These are phyloP conservation scores for Rhyzopertha dominica DNA, from an alignment of 1,140 invertebrate genomes.

Conservation along the genomic window DNA sequence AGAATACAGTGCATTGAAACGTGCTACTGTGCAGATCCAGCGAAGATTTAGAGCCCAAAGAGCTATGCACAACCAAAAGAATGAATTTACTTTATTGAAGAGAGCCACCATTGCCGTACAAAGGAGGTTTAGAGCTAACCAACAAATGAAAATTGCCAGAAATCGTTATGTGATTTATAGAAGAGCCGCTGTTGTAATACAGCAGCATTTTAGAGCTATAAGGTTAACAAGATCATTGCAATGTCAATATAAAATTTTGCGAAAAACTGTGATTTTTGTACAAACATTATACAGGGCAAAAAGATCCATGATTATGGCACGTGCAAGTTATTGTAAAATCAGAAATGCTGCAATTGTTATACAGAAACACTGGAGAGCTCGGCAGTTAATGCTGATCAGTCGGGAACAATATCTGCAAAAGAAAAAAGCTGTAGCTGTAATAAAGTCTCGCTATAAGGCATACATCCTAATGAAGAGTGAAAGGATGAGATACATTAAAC, in stretches of 20 bases:
- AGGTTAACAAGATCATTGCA: slow-evolving; percentile 20
- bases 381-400: slow-evolving; percentile 33
- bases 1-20: slow-evolving; percentile 25
- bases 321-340: slow-evolving; percentile 26
- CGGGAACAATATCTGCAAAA: slow-evolving; percentile 35
- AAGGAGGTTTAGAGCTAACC: slow-evolving; percentile 30
- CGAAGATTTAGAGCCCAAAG: slow-evolving; percentile 45
- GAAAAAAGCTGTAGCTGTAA: slow-evolving; percentile 29
- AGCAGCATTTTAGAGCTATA: slow-evolving; percentile 47
- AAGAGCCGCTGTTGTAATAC: slow-evolving; percentile 44
- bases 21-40: slow-evolving; percentile 27
- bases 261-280: slow-evolving; percentile 18
- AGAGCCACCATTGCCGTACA: slow-evolving; percentile 36
- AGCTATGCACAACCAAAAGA: slow-evolving; percentile 36
- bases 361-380: slow-evolving; percentile 47
- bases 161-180: slow-evolving; percentile 16
- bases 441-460: slow-evolving; percentile 16
- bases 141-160: slow-evolving; percentile 24
- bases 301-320: slow-evolving; percentile 32
- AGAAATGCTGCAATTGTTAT: slow-evolving; percentile 43
- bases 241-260: slow-evolving; percentile 27
- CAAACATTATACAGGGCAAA: slow-evolving; percentile 34
- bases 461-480: slow-evolving; percentile 11
- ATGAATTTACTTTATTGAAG: slow-evolving; percentile 39
- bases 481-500: slow-evolving; percentile 35